phyloP scores from a whole-genome alignment of 1,140 invertebrate genomes.

The Sminthurinus signatus region DNA sequence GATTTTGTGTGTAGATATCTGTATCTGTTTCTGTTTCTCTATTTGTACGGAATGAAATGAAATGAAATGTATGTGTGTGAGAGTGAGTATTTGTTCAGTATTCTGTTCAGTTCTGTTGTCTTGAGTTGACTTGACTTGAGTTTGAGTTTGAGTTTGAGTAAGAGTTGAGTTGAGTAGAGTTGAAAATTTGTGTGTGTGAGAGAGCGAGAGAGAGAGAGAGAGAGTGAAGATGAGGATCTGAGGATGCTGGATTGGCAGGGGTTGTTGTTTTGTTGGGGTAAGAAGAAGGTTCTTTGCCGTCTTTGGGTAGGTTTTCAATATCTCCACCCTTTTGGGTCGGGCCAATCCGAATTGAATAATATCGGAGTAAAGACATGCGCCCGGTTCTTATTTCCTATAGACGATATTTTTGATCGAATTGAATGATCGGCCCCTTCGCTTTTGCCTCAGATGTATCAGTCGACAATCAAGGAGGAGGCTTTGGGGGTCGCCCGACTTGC shows the following conservation, averaged over 20 bases:
- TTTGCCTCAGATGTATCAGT: constrained; percentile 16
- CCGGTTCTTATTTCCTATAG: constrained; percentile 41
- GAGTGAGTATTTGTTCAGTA: not conserved
- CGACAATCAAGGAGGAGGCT: constrained; percentile 17
- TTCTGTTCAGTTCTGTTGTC: no score
- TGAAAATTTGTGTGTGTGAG: no score
- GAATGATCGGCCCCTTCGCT: constrained; percentile 37
- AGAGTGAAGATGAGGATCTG: constrained; percentile 21
- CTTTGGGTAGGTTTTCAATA: constrained; percentile 40
- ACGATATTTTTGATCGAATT: constrained; percentile 40
- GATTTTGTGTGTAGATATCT: no score
- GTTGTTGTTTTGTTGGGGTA: constrained; percentile 17
- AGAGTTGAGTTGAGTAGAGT: no score
- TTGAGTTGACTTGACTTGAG: constrained; percentile 5
- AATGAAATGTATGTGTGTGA: not conserved
- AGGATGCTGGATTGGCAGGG: constrained; percentile 21
- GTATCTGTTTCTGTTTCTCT: no score
- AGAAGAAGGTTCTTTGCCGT: not conserved
- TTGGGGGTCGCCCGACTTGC: constrained; percentile 12
- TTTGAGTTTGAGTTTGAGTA: no score
- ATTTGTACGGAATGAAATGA: no score
- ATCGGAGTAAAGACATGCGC: constrained; percentile 37
- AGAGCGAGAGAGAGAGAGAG: not conserved
- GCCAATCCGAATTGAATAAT: constrained; percentile 42
- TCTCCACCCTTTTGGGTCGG: constrained; percentile 40